phyloP scores from a whole-genome alignment of 2,113 vertebrate genomes.

The Marmota flaviventris region DNA sequence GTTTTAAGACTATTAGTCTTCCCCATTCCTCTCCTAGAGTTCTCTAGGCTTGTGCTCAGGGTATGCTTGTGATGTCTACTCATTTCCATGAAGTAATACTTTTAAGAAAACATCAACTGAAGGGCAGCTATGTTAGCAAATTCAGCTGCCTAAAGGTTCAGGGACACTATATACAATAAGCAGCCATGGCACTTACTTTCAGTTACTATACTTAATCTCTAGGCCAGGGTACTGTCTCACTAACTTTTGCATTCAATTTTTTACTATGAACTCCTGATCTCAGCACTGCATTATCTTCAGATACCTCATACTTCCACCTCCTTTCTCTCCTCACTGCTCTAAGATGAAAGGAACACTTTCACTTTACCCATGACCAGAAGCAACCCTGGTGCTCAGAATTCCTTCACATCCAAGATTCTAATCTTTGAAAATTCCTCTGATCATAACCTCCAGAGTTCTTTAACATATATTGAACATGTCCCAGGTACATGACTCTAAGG shows the following conservation, averaged over 20 bases:
- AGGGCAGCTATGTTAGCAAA: background rate
- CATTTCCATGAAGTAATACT: background rate
- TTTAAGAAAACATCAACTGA: background rate
- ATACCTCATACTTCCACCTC: background rate
- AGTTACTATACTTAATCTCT: background rate
- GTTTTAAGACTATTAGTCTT: background rate
- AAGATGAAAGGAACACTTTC: background rate
- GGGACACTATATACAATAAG: rapidly evolving
- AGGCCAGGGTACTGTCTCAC: background rate
- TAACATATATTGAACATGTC: too few species aligned
- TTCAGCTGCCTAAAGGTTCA: background rate
- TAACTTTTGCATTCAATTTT: background rate
- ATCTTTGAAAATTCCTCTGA: background rate
- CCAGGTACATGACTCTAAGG: background rate
- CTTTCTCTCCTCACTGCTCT: background rate
- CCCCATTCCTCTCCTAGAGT: background rate
- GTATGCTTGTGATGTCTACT: background rate
- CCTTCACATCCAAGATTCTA: background rate
- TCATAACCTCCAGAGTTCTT: background rate
- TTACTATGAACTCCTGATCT: too few species aligned
- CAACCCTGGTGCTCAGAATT: background rate
- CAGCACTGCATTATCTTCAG: background rate
- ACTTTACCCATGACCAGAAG: background rate
- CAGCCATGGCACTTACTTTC: background rate
- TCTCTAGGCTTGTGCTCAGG: background rate